A percentile compares a stretch with the other conserved stretches of the same genome.
Evolutionary conservation across 2,113 vertebrate species (phyloP).

Genomic region (Corythornis vintsioides): DNA sequence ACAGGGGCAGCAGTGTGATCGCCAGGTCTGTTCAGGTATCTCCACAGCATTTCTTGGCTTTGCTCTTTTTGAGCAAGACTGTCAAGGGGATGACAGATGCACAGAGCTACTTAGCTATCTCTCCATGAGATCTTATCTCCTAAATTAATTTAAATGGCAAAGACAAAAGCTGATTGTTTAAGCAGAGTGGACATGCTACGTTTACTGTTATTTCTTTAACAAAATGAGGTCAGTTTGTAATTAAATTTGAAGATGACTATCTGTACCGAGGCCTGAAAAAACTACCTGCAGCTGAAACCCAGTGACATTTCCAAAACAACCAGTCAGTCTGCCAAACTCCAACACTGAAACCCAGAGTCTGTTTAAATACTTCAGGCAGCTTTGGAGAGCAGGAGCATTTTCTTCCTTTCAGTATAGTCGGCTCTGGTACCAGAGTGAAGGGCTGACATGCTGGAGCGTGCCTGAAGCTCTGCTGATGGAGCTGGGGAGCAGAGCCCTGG

Average conservation of each 20-base stretch:
- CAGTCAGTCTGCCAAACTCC: background rate
- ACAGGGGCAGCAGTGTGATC: rapidly evolving
- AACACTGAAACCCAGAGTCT: background rate
- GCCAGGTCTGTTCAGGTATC: background rate
- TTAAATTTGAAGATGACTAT: background rate
- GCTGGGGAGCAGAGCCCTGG: background rate
- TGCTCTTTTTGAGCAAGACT: background rate
- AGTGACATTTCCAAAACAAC: conserved; percentile 12
- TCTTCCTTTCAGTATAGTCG: background rate
- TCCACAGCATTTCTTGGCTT: background rate
- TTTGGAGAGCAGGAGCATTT: background rate
- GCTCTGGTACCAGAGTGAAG: background rate
- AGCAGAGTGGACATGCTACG: background rate
- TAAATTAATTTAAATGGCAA: conserved; percentile 17
- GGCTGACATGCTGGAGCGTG: background rate
- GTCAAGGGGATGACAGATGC: background rate
- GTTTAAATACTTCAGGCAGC: background rate
- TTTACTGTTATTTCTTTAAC: background rate
- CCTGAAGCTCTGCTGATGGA: background rate
- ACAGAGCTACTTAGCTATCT: background rate
- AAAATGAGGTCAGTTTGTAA: conserved; percentile 18
- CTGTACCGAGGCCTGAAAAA: background rate
- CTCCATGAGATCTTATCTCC: background rate
- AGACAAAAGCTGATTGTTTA: background rate
- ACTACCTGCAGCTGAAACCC: conserved; percentile 22